Percentiles rank a stretch among this genome's conserved stretches.
Evolutionary conservation across 2,797 vertebrate genomes (phyloP).

Genomic region (Typhlichthys subterraneus): DNA sequence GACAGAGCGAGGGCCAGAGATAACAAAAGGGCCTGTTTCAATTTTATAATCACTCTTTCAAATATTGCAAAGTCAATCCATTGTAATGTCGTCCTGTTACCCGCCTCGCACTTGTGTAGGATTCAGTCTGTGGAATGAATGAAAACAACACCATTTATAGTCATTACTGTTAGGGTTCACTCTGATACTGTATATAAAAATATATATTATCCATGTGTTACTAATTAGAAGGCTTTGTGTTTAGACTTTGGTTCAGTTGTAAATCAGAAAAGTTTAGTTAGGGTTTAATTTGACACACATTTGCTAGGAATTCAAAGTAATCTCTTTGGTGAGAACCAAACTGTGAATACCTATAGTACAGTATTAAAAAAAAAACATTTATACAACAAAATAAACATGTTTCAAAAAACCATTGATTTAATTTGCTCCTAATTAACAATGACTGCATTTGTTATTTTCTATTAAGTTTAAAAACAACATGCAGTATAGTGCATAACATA

Average conservation of each 20-base stretch:
- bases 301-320: too few relatives aligned
- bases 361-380: too few relatives aligned
- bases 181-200: not conserved
- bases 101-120: not conserved
- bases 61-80: conserved; percentile 10
- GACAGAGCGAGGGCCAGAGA: conserved; percentile 16
- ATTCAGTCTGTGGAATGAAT: not conserved
- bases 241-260: not conserved
- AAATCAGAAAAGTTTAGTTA: not conserved
- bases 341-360: too few relatives aligned
- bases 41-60: conserved; percentile 27
- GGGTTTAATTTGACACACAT: too few relatives aligned
- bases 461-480: too few relatives aligned
- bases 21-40: conserved; percentile 5
- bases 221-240: not conserved
- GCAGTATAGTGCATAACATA: too few relatives aligned
- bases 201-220: not conserved
- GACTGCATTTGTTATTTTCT: too few relatives aligned
- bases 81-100: conserved; percentile 8
- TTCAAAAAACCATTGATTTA: too few relatives aligned
- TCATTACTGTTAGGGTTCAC: not conserved
- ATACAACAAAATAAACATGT: too few relatives aligned
- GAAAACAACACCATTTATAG: not conserved
- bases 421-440: too few relatives aligned
- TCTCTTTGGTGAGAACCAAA: too few relatives aligned